Base-by-base conservation (phyloP, 1,140 invertebrate species). In the Cydia strobilella region DNA sequence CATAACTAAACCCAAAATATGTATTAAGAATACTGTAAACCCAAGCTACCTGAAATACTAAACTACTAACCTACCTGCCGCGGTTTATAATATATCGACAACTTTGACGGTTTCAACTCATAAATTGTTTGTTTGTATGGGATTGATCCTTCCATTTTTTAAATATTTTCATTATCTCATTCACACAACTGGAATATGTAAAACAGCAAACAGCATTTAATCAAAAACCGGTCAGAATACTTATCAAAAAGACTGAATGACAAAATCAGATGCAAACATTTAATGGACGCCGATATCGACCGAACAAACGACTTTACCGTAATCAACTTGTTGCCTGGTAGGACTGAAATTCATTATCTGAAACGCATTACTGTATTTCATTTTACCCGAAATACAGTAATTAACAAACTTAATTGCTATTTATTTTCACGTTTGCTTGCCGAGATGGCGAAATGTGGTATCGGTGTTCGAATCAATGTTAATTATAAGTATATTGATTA, bases 251-350 rank as follows among this genome's bases (percentile, higher is more conserved):
- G 18, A n/a, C 48, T n/a, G 48, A 23, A 59, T 2, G 18, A 59
- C 54, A 73, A 74, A 74, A 79, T 78, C 76, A 51, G 12, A 77
- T 35, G 77, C 81, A 79, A 80, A 6, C n/a, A 45, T 51, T 45
- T 72, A 85, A 86, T 84, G 75, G 81, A 76, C 80, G 81, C 82
- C 86, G 83, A 80, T 82, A 80, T 75, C 72, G 80, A 66, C 77
- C 62, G 59, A 75, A 74, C 79, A 87, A 86, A 88, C 82, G 80
- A 84, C 80, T 84, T 88, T 86, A 87, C 83, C 79, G 82, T 89
- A 86, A 90, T 90, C 85, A 86, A 89, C 82, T 89, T 88, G 87
- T 86, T 85, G 83, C 66, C 77, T 71, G 75, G 20, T 35, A 31
- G 65, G 1, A 31, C 65, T 54, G 75, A 66, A 59, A 74, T 74